These are phyloP conservation scores for Enteromius radiatus DNA, from an alignment of 2,797 vertebrate genomes.

Conservation along the genomic window DNA sequence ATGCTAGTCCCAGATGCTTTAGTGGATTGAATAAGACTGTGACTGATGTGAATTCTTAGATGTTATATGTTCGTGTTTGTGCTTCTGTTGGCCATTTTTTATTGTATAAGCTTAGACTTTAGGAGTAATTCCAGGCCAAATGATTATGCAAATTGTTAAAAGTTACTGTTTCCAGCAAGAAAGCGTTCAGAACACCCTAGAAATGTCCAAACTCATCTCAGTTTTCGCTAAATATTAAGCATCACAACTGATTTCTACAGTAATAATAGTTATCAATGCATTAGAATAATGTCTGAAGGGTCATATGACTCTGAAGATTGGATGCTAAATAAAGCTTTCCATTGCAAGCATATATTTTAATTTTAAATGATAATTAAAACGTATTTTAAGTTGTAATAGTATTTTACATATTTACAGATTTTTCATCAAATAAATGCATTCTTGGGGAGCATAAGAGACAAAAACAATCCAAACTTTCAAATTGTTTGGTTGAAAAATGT, in stretches of 20 bases:
- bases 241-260: not conserved
- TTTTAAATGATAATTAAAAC: not conserved
- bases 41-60: slow-evolving; percentile 10
- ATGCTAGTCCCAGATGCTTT: slow-evolving; percentile 38
- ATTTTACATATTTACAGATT: not conserved
- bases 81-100: not conserved
- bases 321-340: not conserved
- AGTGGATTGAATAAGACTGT: slow-evolving; percentile 29
- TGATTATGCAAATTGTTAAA: not conserved
- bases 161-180: not conserved
- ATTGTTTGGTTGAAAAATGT: not conserved
- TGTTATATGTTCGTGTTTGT: slow-evolving; percentile 3
- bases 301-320: not conserved
- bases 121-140: too few relatives aligned
- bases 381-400: not conserved
- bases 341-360: not conserved
- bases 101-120: not conserved
- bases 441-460: not conserved
- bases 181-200: not conserved
- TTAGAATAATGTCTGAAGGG: too few relatives aligned
- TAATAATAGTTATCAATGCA: not conserved
- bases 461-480: not conserved
- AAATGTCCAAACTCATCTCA: not conserved
- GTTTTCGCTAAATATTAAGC: too few relatives aligned
- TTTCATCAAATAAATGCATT: not conserved